phyloP scores from a whole-genome alignment of 1,140 invertebrate genomes.

The Coelopa frigida region DNA sequence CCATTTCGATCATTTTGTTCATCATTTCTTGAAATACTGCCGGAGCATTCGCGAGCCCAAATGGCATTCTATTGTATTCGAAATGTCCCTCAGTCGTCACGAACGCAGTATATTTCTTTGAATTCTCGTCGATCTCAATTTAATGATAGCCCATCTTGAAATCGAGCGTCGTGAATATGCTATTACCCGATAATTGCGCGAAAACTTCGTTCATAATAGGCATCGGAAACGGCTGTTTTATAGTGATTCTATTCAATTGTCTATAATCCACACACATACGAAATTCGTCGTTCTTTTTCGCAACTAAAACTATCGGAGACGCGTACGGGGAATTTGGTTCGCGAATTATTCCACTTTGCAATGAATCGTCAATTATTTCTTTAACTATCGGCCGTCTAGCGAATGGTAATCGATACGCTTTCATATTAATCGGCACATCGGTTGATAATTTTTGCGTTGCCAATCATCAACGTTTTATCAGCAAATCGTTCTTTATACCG shows the following conservation, averaged over 20 bases:
- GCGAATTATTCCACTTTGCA: not conserved
- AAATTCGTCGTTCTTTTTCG: slow-evolving; percentile 3
- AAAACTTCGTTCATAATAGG: slow-evolving; percentile 46
- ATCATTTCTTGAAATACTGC: slow-evolving; percentile 46
- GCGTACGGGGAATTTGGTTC: not conserved
- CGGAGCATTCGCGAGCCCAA: slow-evolving; percentile 45
- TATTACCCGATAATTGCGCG: slow-evolving; percentile 33
- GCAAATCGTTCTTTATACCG: no score
- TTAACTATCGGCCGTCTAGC: no score
- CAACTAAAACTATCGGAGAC: slow-evolving; percentile 38
- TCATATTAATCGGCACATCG: no score
- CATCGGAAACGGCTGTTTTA: slow-evolving; percentile 48
- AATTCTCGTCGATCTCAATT: slow-evolving; percentile 33
- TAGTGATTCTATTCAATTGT: slow-evolving; percentile 35
- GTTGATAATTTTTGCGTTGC: no score
- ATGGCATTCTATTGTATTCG: slow-evolving; percentile 36
- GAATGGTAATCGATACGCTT: no score
- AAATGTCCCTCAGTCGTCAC: slow-evolving; percentile 26
- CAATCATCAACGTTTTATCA: no score
- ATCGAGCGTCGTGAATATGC: slow-evolving; percentile 45
- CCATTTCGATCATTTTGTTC: slow-evolving; percentile 2
- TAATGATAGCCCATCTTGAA: slow-evolving; percentile 47
- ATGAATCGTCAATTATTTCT: no score
- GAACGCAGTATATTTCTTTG: slow-evolving; percentile 19
- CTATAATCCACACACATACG: slow-evolving; percentile 16